Evolutionary conservation across 1,140 invertebrate genomes (phyloP).

Genomic region (Sarcophaga bullata): DNA sequence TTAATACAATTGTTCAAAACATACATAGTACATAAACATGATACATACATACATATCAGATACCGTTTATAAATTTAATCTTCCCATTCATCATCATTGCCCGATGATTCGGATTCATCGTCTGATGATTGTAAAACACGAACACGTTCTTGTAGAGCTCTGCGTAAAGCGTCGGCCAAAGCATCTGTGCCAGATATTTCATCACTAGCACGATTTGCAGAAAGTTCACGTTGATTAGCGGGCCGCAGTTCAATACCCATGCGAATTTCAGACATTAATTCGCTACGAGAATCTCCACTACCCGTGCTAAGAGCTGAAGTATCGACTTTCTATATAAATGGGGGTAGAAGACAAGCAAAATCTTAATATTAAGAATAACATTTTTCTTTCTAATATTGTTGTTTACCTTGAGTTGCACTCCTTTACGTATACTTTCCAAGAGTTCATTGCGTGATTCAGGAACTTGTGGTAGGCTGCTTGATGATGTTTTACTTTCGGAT

Average conservation of each 20-base stretch:
- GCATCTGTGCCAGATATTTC: constrained; percentile 57
- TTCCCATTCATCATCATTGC: constrained; percentile 63
- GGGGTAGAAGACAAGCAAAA: background rate
- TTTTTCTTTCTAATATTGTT: background rate
- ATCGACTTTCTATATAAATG: constrained; percentile 71
- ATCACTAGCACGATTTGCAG: constrained; percentile 54
- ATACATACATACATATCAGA: background rate
- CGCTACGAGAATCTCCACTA: constrained; percentile 70
- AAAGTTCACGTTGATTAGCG: constrained; percentile 61
- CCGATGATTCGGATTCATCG: constrained; percentile 57
- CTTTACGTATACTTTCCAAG: constrained; percentile 81
- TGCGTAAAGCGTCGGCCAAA: constrained; percentile 60
- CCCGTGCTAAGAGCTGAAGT: constrained; percentile 63
- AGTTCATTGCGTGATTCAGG: constrained; percentile 74
- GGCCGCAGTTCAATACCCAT: constrained; percentile 80
- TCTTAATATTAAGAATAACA: no score
- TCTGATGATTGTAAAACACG: constrained; percentile 62
- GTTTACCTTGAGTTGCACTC: constrained; percentile 72
- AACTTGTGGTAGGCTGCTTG: constrained; percentile 48
- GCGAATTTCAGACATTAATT: constrained; percentile 82
- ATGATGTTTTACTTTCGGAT: constrained; percentile 49
- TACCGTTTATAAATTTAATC: constrained; percentile 46
- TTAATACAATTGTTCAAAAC: background rate
- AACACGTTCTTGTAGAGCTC: constrained; percentile 56
- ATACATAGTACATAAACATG: background rate